These are phyloP conservation scores for Pipistrellus pygmaeus DNA, from an alignment of 2,797 vertebrate species.

Conservation along the genomic window DNA sequence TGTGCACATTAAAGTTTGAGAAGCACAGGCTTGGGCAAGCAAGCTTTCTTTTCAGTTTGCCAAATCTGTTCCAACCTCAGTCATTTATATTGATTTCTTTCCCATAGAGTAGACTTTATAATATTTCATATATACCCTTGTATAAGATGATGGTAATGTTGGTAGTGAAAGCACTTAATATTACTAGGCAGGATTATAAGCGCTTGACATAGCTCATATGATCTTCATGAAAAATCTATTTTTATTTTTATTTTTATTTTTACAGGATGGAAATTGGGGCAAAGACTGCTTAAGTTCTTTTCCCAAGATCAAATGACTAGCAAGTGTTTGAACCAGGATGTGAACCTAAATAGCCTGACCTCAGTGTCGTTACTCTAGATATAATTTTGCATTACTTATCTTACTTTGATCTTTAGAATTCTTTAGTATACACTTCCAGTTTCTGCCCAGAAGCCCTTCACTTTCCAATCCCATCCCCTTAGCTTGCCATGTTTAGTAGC, in stretches of 20 bases:
- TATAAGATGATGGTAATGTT: neutral
- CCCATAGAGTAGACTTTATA: neutral
- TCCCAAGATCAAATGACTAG: neutral
- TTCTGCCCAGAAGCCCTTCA: neutral
- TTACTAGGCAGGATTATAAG: neutral
- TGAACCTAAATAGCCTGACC: neutral
- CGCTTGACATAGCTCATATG: neutral
- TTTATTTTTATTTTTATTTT: constrained; percentile 27
- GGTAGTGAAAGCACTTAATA: neutral
- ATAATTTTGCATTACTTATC: neutral
- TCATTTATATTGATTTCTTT: neutral
- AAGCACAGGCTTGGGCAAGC: neutral
- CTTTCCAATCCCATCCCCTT: neutral
- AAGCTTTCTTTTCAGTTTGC: constrained; percentile 39
- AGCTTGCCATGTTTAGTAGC: neutral
- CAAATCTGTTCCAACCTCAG: neutral
- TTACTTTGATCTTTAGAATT: neutral
- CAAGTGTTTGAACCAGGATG: neutral
- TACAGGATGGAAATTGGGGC: neutral
- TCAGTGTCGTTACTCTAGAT: neutral
- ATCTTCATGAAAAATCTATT: neutral
- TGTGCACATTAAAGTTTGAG: constrained; percentile 40
- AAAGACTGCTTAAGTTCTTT: neutral
- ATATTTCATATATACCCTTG: neutral
- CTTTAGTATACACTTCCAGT: neutral